Conservation (phyloP, 2,113 vertebrate genomes). For the Montifringilla adamsi region DNA sequence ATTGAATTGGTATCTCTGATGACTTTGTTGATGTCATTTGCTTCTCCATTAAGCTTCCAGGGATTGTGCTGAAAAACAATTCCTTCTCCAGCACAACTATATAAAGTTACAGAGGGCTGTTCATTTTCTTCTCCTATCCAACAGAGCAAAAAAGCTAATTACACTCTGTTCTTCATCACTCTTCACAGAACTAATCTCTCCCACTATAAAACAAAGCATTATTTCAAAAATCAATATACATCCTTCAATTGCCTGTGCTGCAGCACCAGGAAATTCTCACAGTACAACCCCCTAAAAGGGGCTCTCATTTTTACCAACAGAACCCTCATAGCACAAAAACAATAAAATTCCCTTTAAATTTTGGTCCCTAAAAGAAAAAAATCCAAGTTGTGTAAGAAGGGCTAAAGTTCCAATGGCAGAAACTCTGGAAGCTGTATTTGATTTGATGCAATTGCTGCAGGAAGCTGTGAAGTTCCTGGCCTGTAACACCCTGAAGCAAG, state of each 20-base stretch:
- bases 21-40: constrained; percentile 87
- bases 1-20: constrained; percentile 89
- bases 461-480: background rate
- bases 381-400: background rate
- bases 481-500: background rate
- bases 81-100: constrained; percentile 95
- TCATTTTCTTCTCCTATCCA: constrained; percentile 76
- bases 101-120: constrained; percentile 79
- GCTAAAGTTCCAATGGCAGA: background rate
- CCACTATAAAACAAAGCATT: background rate
- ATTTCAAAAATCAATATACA: background rate
- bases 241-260: background rate
- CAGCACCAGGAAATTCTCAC: background rate
- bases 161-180: background rate
- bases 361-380: background rate
- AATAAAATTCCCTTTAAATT: background rate
- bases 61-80: constrained; percentile 90
- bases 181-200: background rate
- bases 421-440: background rate
- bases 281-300: background rate
- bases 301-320: background rate
- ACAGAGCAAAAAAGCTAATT: background rate
- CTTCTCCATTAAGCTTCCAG: constrained; percentile 83
- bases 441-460: background rate
- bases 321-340: background rate